Percentiles rank a stretch among this genome's conserved stretches.
Evolutionary conservation across 2,888 invertebrate species (phyloP).

Genomic region (Dugesia japonica): DNA sequence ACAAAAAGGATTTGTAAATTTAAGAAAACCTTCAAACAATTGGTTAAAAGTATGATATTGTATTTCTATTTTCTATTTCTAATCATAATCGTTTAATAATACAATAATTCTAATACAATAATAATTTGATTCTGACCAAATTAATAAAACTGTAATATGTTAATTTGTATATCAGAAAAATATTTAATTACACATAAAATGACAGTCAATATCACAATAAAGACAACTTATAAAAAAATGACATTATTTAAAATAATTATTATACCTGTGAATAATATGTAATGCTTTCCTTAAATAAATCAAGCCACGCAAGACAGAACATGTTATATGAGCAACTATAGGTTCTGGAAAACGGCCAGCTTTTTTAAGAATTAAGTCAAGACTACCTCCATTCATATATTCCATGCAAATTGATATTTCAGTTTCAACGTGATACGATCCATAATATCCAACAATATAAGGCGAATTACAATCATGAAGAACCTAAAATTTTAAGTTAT

Average conservation of each 20-base stretch:
- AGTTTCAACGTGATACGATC: conserved; percentile 52
- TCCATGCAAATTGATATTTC: conserved; percentile 90
- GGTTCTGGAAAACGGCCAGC: conserved; percentile 88
- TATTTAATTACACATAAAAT: too few relatives aligned
- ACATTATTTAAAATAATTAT: conserved; percentile 95
- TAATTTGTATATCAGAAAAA: too few relatives aligned
- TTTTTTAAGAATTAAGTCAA: conserved; percentile 87
- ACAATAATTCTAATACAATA: too few relatives aligned
- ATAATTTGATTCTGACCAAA: too few relatives aligned
- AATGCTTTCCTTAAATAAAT: conserved; percentile 92
- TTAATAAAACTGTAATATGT: too few relatives aligned
- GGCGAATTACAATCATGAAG: conserved; percentile 98
- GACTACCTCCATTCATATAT: conserved; percentile 93
- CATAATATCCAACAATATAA: conserved; percentile 96
- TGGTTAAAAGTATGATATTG: too few relatives aligned
- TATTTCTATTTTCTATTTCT: too few relatives aligned
- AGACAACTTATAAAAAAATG: too few relatives aligned
- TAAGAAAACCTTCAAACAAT: too few relatives aligned
- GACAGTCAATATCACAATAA: too few relatives aligned
- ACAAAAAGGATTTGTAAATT: too few relatives aligned
- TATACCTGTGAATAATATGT: conserved; percentile 66
- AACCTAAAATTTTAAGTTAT: conserved; percentile 53
- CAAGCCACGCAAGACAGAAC: conserved; percentile 72
- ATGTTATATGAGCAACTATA: conserved; percentile 65
- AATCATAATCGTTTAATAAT: too few relatives aligned